Base-by-base conservation (phyloP, 2,113 vertebrate species). In the Oxyura jamaicensis region DNA sequence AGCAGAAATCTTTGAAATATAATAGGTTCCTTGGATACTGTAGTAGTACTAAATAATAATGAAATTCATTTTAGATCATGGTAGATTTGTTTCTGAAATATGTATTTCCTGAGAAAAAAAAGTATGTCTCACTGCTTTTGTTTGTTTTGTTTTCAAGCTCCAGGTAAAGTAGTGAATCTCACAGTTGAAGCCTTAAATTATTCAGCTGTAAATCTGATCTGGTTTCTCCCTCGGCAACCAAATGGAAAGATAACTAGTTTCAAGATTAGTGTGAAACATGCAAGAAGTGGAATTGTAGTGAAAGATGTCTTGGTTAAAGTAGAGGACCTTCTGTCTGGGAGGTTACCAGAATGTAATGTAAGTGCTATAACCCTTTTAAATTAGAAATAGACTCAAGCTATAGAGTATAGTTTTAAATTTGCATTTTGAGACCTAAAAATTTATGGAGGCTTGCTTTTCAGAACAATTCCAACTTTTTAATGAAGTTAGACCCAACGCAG, bases 171-270 rank as follows among this genome's bases (percentile, higher is more conserved):
- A 91, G 99, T 99, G 77, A 99, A 99, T 97, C 97, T 99, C 92
- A 99, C 99, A 21, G 99, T 99, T 14, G 98, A 98, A 39, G 98
- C 99, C 48, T 97, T 98, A 69, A 99, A 99, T 97, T 98, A 99
- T 96, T 98, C 99, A 62, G 98, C 98, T 48, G 99, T 99, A 83
- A 98, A 99, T 95, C 97, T 99, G 36, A 99, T 98, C 63, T 99
- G 99, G 99, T 99, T 98, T 97, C 98, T 99, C 92, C 99, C 99
- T 23, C 97, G 95, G 44, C 99, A 98, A 96, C 99, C 99, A 94
- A 99, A 99, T 88, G 99, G 99, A 59, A 99, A 99, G 96, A 99
- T 99, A 96, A 99, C 98, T 56, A 98, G 98, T 96, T 99, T 99
- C 97, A 98, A 98, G 63, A 99, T 99, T 67, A 99, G 99, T 94